Conservation (phyloP, 1,140 invertebrate species). For the Charaxes varanes region DNA sequence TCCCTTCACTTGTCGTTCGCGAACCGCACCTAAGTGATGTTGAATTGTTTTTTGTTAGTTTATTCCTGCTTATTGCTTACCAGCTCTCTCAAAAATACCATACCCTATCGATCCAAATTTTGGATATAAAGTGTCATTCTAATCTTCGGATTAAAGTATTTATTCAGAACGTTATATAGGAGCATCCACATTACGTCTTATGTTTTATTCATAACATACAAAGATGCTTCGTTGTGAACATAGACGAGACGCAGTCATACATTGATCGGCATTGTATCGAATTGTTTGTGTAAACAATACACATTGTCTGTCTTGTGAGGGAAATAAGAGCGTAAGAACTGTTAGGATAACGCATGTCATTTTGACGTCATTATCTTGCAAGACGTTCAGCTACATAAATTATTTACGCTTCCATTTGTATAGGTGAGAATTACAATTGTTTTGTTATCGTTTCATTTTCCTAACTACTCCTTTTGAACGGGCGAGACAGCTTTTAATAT, state of each 20-base stretch:
- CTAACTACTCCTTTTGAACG: no score
- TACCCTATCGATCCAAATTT: no score
- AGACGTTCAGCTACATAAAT: slow-evolving; percentile 6
- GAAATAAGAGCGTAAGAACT: slow-evolving; percentile 20
- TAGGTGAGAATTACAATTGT: slow-evolving; percentile 8
- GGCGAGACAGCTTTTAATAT: no score
- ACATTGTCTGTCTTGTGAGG: slow-evolving; percentile 34
- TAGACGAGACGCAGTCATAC: slow-evolving; percentile 33
- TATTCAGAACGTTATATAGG: no score
- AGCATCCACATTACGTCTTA: slow-evolving; percentile 40
- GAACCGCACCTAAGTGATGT: no score
- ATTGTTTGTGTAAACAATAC: slow-evolving; percentile 43
- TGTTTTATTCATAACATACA: slow-evolving; percentile 62
- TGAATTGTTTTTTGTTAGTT: no score
- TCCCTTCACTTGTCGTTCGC: no score
- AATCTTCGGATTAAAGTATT: no score
- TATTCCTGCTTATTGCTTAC: no score
- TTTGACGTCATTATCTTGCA: slow-evolving; percentile 21
- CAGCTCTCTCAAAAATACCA: no score
- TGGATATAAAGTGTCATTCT: no score
- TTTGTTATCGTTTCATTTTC: no score
- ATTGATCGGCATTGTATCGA: slow-evolving; percentile 44
- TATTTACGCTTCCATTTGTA: slow-evolving; percentile 14
- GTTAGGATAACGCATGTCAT: slow-evolving; percentile 27
- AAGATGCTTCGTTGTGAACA: slow-evolving; percentile 42